Percentiles rank a stretch among this genome's conserved stretches.
These are phyloP conservation scores for Ceratitis capitata DNA, from an alignment of 1,140 invertebrate genomes.

Conservation along the genomic window DNA sequence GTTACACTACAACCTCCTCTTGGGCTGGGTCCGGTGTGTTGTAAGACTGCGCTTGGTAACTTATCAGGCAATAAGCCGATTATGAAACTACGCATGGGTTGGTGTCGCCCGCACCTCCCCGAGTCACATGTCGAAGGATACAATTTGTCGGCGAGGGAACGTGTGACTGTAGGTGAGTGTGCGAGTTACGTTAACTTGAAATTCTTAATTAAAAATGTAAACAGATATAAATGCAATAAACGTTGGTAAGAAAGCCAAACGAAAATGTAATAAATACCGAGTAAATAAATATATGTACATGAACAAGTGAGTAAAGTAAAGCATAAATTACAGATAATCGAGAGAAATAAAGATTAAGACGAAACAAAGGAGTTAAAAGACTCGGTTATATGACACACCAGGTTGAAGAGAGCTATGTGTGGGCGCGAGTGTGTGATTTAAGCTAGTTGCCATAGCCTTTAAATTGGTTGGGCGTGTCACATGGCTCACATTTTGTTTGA, in stretches of 20 bases:
- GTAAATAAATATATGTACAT: background rate
- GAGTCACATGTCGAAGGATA: no score
- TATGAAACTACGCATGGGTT: background rate
- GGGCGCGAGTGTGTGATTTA: no score
- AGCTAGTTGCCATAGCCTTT: no score
- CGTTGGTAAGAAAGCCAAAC: background rate
- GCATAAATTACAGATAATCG: background rate
- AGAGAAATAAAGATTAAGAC: background rate
- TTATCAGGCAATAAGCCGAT: conserved; percentile 22
- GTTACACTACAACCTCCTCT: no score
- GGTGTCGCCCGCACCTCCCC: no score
- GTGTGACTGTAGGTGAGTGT: background rate
- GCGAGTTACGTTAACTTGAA: background rate
- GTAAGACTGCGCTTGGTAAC: background rate
- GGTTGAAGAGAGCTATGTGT: no score
- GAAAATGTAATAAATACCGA: background rate
- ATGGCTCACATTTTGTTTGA: no score
- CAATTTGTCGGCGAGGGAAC: background rate
- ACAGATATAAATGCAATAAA: background rate
- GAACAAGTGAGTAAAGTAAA: no score
- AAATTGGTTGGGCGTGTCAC: no score
- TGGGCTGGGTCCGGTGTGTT: background rate
- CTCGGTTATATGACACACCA: no score
- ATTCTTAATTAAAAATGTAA: conserved; percentile 23
- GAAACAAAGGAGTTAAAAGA: no score